Evolutionary conservation across 1,140 invertebrate species (phyloP).

Genomic region (Zaprionus ornatus): DNA sequence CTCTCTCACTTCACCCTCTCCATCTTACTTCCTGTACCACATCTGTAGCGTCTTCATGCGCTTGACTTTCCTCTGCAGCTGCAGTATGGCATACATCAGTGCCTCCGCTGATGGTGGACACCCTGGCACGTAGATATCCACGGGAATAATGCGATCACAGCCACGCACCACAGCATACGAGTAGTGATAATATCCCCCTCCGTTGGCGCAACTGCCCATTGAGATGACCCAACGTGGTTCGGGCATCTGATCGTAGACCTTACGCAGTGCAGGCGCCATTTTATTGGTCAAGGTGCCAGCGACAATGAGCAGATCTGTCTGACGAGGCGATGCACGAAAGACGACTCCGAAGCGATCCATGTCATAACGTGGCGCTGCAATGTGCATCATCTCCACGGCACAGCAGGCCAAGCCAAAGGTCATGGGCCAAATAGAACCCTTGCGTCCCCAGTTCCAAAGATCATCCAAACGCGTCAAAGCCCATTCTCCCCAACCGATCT

Average conservation of each 20-base stretch:
- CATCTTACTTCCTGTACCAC: constrained; percentile 94
- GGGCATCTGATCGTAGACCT: constrained; percentile 97
- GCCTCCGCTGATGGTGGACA: constrained; percentile 99
- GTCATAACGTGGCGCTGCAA: constrained; percentile 98
- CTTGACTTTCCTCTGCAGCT: constrained; percentile 98
- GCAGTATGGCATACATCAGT: constrained; percentile 95
- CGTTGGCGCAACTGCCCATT: constrained; percentile 99
- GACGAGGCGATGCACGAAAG: constrained; percentile 97
- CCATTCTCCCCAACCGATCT: constrained; percentile 88
- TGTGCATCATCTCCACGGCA: constrained; percentile 99
- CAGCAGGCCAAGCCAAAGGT: constrained; percentile 99
- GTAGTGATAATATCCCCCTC: constrained; percentile 99
- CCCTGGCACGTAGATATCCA: constrained; percentile 99
- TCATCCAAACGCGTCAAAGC: constrained; percentile 94
- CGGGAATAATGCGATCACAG: constrained; percentile 98
- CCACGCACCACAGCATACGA: constrained; percentile 98
- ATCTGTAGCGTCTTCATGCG: constrained; percentile 91
- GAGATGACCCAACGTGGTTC: constrained; percentile 97
- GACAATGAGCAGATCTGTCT: constrained; percentile 98
- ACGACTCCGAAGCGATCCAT: constrained; percentile 96
- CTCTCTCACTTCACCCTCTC: not conserved
- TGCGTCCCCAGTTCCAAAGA: constrained; percentile 96
- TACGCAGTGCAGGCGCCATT: constrained; percentile 98
- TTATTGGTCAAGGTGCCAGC: constrained; percentile 99
- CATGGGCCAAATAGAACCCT: constrained; percentile 96